A percentile compares a stretch with the other conserved stretches of the same genome.
Conservation (phyloP, 1,140 invertebrate genomes). For the Leptestheria dahalacensis region DNA sequence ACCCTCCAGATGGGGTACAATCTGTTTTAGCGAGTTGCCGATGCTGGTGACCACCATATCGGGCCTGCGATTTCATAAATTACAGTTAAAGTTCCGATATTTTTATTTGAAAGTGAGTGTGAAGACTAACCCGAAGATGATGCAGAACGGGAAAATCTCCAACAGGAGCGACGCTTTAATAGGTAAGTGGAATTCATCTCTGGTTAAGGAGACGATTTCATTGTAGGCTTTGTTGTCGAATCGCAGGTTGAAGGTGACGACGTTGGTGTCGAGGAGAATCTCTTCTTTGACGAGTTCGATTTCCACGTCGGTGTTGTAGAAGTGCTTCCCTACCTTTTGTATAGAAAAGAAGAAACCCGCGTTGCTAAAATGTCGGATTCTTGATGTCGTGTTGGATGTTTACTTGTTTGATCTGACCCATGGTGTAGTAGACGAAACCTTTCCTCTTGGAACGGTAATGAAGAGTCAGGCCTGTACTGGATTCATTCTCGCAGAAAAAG, state of each 20-base stretch:
- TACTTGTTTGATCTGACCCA: slow-evolving; percentile 84
- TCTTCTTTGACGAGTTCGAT: slow-evolving; percentile 78
- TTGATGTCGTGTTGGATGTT: not conserved
- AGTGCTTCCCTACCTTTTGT: slow-evolving; percentile 62
- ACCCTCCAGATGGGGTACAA: slow-evolving; percentile 67
- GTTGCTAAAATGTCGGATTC: not conserved
- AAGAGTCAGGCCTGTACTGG: slow-evolving; percentile 63
- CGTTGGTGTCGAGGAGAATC: slow-evolving; percentile 71
- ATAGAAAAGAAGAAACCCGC: slow-evolving; percentile 12
- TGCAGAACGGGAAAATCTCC: slow-evolving; percentile 94
- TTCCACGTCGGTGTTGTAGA: slow-evolving; percentile 83
- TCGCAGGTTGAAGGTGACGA: slow-evolving; percentile 80
- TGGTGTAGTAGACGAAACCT: slow-evolving; percentile 90
- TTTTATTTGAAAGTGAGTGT: not conserved
- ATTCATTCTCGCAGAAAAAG: slow-evolving; percentile 92
- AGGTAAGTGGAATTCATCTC: slow-evolving; percentile 70
- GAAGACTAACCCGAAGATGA: slow-evolving; percentile 68
- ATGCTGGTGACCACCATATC: slow-evolving; percentile 79
- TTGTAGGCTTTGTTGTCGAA: slow-evolving; percentile 75
- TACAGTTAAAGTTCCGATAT: not conserved
- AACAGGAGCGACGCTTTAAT: slow-evolving; percentile 78
- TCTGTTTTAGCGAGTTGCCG: slow-evolving; percentile 80
- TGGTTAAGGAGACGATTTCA: slow-evolving; percentile 47
- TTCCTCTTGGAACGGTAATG: slow-evolving; percentile 84
- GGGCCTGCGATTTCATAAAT: slow-evolving; percentile 32